A percentile compares a stretch with the other conserved stretches of the same genome.
Evolutionary conservation across 2,888 invertebrate genomes (phyloP).

Genomic region (Pyralis farinalis): DNA sequence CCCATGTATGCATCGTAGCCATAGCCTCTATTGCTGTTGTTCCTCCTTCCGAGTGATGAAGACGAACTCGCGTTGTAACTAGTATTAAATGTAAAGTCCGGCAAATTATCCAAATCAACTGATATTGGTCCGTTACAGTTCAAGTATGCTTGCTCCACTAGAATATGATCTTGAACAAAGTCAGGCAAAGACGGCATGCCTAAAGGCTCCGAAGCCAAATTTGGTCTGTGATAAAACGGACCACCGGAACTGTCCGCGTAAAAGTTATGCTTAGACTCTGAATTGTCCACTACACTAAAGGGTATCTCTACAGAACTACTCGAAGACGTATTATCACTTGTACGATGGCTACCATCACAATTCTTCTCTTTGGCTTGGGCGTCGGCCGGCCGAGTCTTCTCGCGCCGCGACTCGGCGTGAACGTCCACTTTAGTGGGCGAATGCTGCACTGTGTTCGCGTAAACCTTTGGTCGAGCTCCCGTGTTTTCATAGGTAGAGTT

Average conservation of each 20-base stretch:
- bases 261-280: slow-evolving; percentile 72
- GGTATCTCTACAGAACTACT: slow-evolving; percentile 72
- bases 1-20: slow-evolving; percentile 61
- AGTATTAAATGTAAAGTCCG: slow-evolving; percentile 84
- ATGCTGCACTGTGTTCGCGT: slow-evolving; percentile 72
- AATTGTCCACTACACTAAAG: slow-evolving; percentile 72
- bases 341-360: slow-evolving; percentile 47
- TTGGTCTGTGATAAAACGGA: slow-evolving; percentile 66
- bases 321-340: slow-evolving; percentile 63
- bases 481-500: slow-evolving; percentile 83
- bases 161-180: slow-evolving; percentile 94
- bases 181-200: slow-evolving; percentile 88
- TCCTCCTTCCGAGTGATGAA: slow-evolving; percentile 56
- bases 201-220: slow-evolving; percentile 65
- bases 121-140: slow-evolving; percentile 76
- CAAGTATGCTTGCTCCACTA: slow-evolving; percentile 89
- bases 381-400: slow-evolving; percentile 51
- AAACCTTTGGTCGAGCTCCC: slow-evolving; percentile 90
- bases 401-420: slow-evolving; percentile 52
- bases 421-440: slow-evolving; percentile 66
- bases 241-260: slow-evolving; percentile 60
- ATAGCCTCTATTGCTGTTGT: slow-evolving; percentile 55
- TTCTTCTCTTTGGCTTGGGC: slow-evolving; percentile 61
- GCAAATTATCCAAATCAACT: slow-evolving; percentile 84
- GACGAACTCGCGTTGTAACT: slow-evolving; percentile 66